phyloP scores from a whole-genome alignment of 2,888 invertebrate genomes.

The Sminthurides aquaticus region DNA sequence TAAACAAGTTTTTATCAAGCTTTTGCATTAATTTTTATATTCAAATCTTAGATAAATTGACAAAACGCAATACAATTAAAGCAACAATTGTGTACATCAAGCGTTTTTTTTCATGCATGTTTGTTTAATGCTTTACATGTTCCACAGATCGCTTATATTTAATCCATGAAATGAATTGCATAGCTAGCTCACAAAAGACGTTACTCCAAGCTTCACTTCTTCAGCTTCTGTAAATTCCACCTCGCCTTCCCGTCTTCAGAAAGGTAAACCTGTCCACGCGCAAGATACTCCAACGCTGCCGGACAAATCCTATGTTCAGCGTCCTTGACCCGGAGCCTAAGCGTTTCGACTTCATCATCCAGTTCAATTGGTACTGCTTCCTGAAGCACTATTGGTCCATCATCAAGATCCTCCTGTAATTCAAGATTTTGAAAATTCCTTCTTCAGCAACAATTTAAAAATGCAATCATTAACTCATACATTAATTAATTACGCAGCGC shows the following conservation, averaged over 20 bases:
- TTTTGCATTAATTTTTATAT: too few relatives aligned
- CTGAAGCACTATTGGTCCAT: conserved; percentile 81
- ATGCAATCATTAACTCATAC: background rate
- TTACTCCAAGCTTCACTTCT: background rate
- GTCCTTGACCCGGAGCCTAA: conserved; percentile 66
- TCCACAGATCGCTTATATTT: too few relatives aligned
- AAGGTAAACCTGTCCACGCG: conserved; percentile 57
- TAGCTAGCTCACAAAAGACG: too few relatives aligned
- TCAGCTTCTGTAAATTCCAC: conserved; percentile 47
- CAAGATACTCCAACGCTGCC: conserved; percentile 67
- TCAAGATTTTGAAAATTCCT: too few relatives aligned
- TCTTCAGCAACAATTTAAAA: too few relatives aligned
- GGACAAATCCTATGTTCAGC: conserved; percentile 83
- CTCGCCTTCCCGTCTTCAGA: conserved; percentile 52
- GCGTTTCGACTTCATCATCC: conserved; percentile 63
- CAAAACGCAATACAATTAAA: too few relatives aligned
- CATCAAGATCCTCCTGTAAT: conserved; percentile 75
- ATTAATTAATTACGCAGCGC: background rate
- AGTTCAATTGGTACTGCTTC: conserved; percentile 69
- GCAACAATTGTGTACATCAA: too few relatives aligned
- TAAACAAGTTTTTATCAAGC: too few relatives aligned
- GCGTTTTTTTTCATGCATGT: too few relatives aligned
- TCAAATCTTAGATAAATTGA: too few relatives aligned
- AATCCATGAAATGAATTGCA: too few relatives aligned
- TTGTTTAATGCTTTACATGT: too few relatives aligned